These are phyloP conservation scores for Polyommatus iphigenia DNA, from an alignment of 2,888 invertebrate species.

Conservation along the genomic window DNA sequence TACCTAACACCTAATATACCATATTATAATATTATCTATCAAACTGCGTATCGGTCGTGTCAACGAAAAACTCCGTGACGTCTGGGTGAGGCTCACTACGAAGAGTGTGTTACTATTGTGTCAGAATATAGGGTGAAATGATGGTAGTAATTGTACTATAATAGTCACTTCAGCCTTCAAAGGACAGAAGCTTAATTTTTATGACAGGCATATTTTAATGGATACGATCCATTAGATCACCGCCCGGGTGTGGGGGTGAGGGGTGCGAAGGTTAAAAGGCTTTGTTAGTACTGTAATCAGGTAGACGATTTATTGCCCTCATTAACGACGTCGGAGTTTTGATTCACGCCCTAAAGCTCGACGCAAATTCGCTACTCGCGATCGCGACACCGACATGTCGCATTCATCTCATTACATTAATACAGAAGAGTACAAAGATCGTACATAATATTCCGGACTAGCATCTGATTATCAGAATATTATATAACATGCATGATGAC, in stretches of 20 bases:
- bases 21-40: no score
- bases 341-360: neutral
- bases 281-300: slow-evolving; percentile 18
- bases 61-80: neutral
- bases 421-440: neutral
- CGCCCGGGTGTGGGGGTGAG: neutral
- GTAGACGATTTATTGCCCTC: slow-evolving; percentile 15
- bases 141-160: neutral
- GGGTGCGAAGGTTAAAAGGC: slow-evolving; percentile 1
- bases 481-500: no score
- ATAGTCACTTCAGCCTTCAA: slow-evolving; percentile 1
- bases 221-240: slow-evolving; percentile 2
- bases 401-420: neutral
- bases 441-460: no score
- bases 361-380: neutral
- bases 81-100: neutral
- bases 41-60: neutral
- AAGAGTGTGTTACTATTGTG: neutral
- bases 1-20: no score
- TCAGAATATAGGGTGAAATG: neutral
- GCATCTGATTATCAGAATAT: no score
- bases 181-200: slow-evolving; percentile 3
- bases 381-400: neutral
- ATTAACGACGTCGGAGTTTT: slow-evolving; percentile 1
- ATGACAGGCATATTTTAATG: slow-evolving; percentile 19